Conservation (phyloP, 1,140 invertebrate species). For the Drosophila aff. region DNA sequence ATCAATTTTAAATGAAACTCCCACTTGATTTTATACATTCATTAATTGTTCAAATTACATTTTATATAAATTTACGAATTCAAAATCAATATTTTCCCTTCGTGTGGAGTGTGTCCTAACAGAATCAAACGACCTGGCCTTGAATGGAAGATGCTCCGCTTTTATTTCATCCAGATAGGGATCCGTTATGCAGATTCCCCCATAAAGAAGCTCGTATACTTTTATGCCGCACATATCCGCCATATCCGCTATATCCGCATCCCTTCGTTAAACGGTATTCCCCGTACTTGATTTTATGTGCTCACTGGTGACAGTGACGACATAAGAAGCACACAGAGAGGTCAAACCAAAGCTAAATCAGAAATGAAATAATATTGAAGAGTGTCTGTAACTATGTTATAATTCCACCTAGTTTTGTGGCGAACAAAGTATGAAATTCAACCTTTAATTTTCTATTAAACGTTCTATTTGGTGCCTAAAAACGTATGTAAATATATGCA, state of each 20-base stretch:
- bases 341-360: slow-evolving; percentile 20
- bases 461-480: background rate
- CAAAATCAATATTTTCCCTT: background rate
- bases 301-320: slow-evolving; percentile 1
- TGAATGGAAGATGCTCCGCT: slow-evolving; percentile 24
- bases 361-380: slow-evolving; percentile 2
- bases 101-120: slow-evolving; percentile 7
- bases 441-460: background rate
- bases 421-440: background rate
- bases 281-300: slow-evolving; percentile 31
- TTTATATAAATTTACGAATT: background rate
- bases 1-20: background rate
- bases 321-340: background rate
- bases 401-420: background rate
- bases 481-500: slow-evolving; percentile 9
- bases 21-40: background rate
- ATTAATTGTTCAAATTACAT: background rate
- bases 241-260: slow-evolving; percentile 45
- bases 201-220: slow-evolving; percentile 43
- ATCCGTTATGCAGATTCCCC: slow-evolving; percentile 40
- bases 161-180: slow-evolving; percentile 42
- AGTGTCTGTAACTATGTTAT: background rate
- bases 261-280: slow-evolving; percentile 34
- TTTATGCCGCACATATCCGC: slow-evolving; percentile 43
- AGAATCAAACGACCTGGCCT: slow-evolving; percentile 43